A percentile compares a stretch with the other conserved stretches of the same genome.
phyloP scores from a whole-genome alignment of 2,888 invertebrate genomes.

The Habrosyne pyritoides region DNA sequence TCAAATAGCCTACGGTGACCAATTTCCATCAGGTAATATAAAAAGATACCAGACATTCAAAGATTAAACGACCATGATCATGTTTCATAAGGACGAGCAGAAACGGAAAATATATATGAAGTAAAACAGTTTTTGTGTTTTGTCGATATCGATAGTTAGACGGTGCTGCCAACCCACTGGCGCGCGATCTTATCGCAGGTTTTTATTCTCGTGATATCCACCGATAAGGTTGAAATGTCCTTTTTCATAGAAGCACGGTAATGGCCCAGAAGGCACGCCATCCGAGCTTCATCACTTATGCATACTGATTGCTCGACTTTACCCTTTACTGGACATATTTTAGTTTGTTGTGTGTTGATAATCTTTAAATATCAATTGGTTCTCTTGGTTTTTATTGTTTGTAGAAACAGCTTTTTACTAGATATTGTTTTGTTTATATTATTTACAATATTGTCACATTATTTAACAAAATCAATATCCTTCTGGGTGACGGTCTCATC shows the following conservation, averaged over 20 bases:
- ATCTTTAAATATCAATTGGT: slow-evolving; percentile 22
- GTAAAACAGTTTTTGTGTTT: slow-evolving; percentile 4
- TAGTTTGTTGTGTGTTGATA: slow-evolving; percentile 28
- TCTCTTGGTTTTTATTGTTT: slow-evolving; percentile 12
- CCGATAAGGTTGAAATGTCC: slow-evolving; percentile 81
- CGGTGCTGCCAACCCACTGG: slow-evolving; percentile 29
- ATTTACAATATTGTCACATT: too few species aligned
- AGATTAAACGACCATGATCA: too few species aligned
- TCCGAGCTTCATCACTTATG: slow-evolving; percentile 76
- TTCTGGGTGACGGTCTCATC: not conserved
- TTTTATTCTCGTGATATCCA: slow-evolving; percentile 83
- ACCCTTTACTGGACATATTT: slow-evolving; percentile 68
- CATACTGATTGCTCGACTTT: slow-evolving; percentile 75
- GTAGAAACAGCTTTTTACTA: not conserved
- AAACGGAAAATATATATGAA: not conserved
- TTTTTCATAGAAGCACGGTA: slow-evolving; percentile 82
- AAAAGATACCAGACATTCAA: too few species aligned
- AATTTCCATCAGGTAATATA: too few species aligned
- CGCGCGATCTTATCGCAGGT: slow-evolving; percentile 74
- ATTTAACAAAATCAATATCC: not conserved
- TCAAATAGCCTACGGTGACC: too few species aligned
- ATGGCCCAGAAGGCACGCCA: slow-evolving; percentile 78
- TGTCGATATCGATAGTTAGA: slow-evolving; percentile 36
- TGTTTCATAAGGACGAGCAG: too few species aligned
- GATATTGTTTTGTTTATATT: too few species aligned